A percentile compares a stretch with the other conserved stretches of the same genome.
Conservation (phyloP, 2,113 vertebrate species). For the Corvus cornix region DNA sequence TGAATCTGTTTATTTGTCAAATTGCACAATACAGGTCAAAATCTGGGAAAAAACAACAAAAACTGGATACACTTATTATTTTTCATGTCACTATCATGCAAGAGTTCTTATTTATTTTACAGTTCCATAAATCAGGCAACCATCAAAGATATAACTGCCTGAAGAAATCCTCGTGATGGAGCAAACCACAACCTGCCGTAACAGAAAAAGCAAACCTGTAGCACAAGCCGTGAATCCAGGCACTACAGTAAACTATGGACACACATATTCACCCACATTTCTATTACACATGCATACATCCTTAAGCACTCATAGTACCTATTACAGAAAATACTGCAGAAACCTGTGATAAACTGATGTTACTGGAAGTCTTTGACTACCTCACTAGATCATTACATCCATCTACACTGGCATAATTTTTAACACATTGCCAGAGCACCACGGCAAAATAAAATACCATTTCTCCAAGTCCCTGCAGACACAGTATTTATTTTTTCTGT, state of each 20-base stretch:
- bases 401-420: neutral
- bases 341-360: neutral
- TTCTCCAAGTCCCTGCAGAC: neutral
- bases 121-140: neutral
- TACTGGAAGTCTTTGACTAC: neutral
- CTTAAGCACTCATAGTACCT: neutral
- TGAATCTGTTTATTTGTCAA: neutral
- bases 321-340: neutral
- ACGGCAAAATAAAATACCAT: neutral
- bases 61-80: neutral
- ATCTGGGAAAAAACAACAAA: neutral
- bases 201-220: neutral
- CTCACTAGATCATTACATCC: neutral
- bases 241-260: neutral
- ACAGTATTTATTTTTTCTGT: neutral
- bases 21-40: neutral
- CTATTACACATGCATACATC: neutral
- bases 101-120: neutral
- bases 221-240: neutral
- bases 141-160: neutral
- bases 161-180: neutral
- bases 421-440: neutral
- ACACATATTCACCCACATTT: neutral
- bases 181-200: neutral
- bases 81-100: neutral